These are phyloP conservation scores for Symphodus melops DNA, from an alignment of 2,113 vertebrate genomes.

Conservation along the genomic window DNA sequence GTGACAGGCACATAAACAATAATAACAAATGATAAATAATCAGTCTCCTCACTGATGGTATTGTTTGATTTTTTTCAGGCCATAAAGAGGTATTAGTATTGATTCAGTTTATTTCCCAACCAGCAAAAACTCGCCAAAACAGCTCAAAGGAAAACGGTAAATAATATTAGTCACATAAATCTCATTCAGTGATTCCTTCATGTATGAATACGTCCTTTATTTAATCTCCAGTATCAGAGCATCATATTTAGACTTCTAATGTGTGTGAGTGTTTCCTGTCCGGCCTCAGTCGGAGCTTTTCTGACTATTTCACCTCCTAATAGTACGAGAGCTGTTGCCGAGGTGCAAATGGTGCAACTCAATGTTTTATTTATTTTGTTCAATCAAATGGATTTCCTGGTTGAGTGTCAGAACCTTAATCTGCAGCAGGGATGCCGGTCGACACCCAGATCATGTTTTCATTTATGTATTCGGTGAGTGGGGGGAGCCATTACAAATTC, in stretches of 20 bases:
- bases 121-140: too few species aligned
- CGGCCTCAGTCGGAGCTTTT: slow-evolving; percentile 45
- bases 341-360: slow-evolving; percentile 60
- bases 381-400: slow-evolving; percentile 70
- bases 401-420: slow-evolving; percentile 70
- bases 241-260: slow-evolving; percentile 11
- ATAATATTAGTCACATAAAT: not conserved
- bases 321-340: slow-evolving; percentile 74
- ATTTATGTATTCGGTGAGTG: slow-evolving; percentile 62
- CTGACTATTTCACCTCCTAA: slow-evolving; percentile 58
- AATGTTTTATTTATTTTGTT: slow-evolving; percentile 79
- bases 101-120: too few species aligned
- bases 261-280: slow-evolving; percentile 16
- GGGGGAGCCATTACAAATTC: slow-evolving; percentile 48
- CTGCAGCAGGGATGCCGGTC: slow-evolving; percentile 49
- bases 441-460: slow-evolving; percentile 76
- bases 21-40: too few species aligned
- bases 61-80: too few species aligned
- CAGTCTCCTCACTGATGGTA: too few species aligned
- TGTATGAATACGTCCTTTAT: too few species aligned
- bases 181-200: too few species aligned
- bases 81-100: too few species aligned
- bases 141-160: too few species aligned
- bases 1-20: too few species aligned
- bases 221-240: not conserved